Evolutionary conservation across 2,113 vertebrate species (phyloP).

Genomic region (Tenrec ecaudatus): DNA sequence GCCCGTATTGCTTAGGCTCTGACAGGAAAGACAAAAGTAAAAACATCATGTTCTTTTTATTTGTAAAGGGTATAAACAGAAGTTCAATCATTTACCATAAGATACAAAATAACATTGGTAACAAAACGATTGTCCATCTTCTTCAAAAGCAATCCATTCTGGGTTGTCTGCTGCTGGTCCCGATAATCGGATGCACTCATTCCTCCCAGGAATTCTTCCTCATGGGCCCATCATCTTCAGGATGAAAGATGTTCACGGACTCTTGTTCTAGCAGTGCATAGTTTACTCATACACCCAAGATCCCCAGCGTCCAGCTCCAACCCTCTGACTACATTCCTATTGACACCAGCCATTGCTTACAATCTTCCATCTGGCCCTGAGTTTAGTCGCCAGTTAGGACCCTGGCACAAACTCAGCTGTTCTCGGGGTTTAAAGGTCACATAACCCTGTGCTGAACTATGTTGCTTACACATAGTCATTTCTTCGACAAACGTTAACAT

Average conservation of each 20-base stretch:
- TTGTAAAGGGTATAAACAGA: slow-evolving; percentile 68
- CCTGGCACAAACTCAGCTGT: slow-evolving; percentile 80
- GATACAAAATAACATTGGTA: slow-evolving; percentile 37
- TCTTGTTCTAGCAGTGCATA: neutral
- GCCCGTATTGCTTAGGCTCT: neutral
- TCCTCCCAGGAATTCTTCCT: slow-evolving; percentile 24
- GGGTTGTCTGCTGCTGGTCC: neutral
- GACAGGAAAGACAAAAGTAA: neutral
- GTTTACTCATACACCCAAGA: neutral
- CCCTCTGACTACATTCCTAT: neutral
- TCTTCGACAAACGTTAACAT: slow-evolving; percentile 56
- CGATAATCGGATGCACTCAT: neutral
- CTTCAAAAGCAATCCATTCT: neutral
- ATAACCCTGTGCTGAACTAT: slow-evolving; percentile 47
- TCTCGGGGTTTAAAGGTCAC: slow-evolving; percentile 35
- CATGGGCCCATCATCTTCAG: slow-evolving; percentile 48
- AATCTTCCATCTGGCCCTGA: neutral
- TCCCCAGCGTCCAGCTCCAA: neutral
- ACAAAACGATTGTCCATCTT: neutral
- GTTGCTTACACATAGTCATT: slow-evolving; percentile 55
- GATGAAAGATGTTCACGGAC: slow-evolving; percentile 15
- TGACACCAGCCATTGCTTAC: slow-evolving; percentile 13
- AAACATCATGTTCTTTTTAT: slow-evolving; percentile 71
- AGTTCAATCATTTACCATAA: slow-evolving; percentile 44
- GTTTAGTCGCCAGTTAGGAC: slow-evolving; percentile 70